phyloP scores from a whole-genome alignment of 2,888 invertebrate species.

The Mimumesa dahlbomi region DNA sequence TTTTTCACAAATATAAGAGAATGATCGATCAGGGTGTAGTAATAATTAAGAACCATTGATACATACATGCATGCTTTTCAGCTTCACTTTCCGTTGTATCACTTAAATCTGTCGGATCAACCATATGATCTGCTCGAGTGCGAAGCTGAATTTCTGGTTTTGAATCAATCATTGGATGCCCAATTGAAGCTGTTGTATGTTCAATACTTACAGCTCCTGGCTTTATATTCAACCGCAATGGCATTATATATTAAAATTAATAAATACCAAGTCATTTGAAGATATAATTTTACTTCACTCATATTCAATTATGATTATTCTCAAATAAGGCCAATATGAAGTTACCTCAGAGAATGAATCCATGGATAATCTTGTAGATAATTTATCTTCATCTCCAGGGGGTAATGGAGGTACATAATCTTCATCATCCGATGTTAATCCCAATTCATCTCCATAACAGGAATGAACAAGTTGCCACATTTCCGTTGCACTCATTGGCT shows the following conservation, averaged over 20 bases:
- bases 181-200: conserved; percentile 40
- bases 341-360: conserved; percentile 81
- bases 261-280: too few species aligned
- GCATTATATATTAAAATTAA: not conserved
- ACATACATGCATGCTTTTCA: conserved; percentile 82
- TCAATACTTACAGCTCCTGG: conserved; percentile 53
- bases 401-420: conserved; percentile 85
- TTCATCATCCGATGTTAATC: conserved; percentile 96
- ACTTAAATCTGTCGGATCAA: conserved; percentile 88
- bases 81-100: conserved; percentile 91
- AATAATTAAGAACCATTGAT: not conserved
- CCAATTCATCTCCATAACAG: conserved; percentile 96
- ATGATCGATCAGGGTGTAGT: not conserved
- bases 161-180: conserved; percentile 40
- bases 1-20: not conserved
- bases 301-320: too few species aligned
- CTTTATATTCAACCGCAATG: conserved; percentile 45
- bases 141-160: conserved; percentile 45
- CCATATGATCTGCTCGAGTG: conserved; percentile 63
- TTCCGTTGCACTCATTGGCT: conserved; percentile 83
- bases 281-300: too few species aligned
- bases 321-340: not conserved
- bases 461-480: conserved; percentile 90
- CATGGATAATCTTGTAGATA: conserved; percentile 80
- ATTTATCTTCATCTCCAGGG: conserved; percentile 73